phyloP scores from a whole-genome alignment of 2,113 vertebrate species.

The Corvus cornix region DNA sequence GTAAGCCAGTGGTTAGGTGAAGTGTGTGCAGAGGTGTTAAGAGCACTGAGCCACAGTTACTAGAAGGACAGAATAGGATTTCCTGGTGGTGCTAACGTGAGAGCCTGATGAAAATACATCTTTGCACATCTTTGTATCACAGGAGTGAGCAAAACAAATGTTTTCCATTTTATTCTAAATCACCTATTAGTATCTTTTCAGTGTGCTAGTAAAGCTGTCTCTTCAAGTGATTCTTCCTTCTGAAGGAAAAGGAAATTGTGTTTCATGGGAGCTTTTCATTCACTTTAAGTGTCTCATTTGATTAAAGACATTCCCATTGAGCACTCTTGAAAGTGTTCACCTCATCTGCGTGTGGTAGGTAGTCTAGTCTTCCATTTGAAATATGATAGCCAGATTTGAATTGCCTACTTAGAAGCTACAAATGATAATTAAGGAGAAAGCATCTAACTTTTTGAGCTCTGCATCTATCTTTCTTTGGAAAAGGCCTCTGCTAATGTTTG shows the following conservation, averaged over 20 bases:
- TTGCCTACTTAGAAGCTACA: slow-evolving; percentile 34
- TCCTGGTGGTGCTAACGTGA: fast-evolving
- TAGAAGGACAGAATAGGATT: background rate
- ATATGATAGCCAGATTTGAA: slow-evolving; percentile 27
- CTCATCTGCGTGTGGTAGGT: background rate
- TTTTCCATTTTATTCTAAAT: background rate
- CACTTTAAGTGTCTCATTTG: background rate
- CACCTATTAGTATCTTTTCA: background rate
- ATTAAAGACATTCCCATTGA: slow-evolving; percentile 12
- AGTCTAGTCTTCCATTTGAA: background rate
- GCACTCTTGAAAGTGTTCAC: background rate
- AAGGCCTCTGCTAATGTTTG: background rate
- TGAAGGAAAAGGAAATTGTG: background rate
- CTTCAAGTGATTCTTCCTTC: background rate
- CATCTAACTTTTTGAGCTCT: background rate
- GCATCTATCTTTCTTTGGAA: background rate
- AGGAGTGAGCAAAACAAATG: background rate
- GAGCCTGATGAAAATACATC: background rate
- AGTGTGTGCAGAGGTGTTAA: background rate
- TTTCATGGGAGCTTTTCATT: slow-evolving; percentile 33
- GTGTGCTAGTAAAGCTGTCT: background rate
- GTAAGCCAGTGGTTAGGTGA: background rate
- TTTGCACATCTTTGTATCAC: background rate
- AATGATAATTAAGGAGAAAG: slow-evolving; percentile 10
- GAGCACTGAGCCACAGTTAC: background rate